These are phyloP conservation scores for Napeogenes inachia DNA, from an alignment of 2,888 invertebrate species.

Conservation along the genomic window DNA sequence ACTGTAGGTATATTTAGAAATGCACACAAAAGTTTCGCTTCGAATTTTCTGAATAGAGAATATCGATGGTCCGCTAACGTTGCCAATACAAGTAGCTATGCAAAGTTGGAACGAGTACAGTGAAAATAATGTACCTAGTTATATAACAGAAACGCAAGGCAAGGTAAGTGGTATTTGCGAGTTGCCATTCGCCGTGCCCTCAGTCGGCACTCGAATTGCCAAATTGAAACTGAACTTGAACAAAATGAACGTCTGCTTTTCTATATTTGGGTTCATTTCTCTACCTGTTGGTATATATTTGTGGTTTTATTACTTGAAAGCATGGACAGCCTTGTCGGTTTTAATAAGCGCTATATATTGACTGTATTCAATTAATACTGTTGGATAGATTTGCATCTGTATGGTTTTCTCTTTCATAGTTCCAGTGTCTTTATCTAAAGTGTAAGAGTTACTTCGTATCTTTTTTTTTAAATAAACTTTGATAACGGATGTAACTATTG, in stretches of 20 bases:
- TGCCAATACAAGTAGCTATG: conserved; percentile 37
- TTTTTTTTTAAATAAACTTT: too few species aligned
- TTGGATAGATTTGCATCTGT: conserved; percentile 7
- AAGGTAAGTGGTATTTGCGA: conserved; percentile 66
- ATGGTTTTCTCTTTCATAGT: not conserved
- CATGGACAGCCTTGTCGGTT: conserved; percentile 25
- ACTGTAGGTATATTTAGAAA: conserved; percentile 1
- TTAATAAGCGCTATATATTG: conserved; percentile 44
- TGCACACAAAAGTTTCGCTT: conserved; percentile 17
- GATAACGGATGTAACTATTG: too few species aligned
- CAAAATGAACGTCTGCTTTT: conserved; percentile 53
- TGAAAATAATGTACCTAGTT: conserved; percentile 26
- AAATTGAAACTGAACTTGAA: conserved; percentile 64
- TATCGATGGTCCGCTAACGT: conserved; percentile 36
- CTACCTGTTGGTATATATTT: conserved; percentile 41
- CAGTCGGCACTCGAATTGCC: conserved; percentile 54
- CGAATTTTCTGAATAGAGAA: conserved; percentile 31
- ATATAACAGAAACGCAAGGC: conserved; percentile 46
- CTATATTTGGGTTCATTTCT: conserved; percentile 47
- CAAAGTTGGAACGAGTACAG: conserved; percentile 51
- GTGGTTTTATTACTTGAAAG: conserved; percentile 35
- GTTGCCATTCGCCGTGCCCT: conserved; percentile 53
- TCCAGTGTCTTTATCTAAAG: too few species aligned
- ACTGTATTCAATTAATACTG: conserved; percentile 14
- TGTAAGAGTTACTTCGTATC: too few species aligned